Evolutionary conservation across 92 coral and sea anemone species (phyloP), one percentile per base, ranked within the genome.

Genomic region (Pocillopora grandis): DNA sequence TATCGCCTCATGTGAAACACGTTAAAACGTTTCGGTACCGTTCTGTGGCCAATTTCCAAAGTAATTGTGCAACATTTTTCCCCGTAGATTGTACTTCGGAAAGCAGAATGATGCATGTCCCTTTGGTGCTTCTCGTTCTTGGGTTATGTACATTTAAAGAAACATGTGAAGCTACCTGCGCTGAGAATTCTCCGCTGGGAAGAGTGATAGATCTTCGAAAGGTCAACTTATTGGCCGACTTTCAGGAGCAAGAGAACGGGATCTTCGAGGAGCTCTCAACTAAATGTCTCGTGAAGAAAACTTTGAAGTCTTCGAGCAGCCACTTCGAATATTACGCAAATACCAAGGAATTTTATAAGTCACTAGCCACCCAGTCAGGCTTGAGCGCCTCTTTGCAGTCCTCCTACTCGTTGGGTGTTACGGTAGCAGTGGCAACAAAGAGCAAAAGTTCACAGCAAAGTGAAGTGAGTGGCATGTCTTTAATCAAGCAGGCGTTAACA

Each of bases 351-450:
- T 74, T 87, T 52, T 80, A 66, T 48, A 36, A 75, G 16, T 73
- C 80, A n/a, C 21, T 87, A 13, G 79, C 84, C 21, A 58, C 86
- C 16, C 31, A 72, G 15, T 79, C 90, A 3, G 75, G 81, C 42
- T 15, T 87, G 31, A 59, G 56, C 33, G 36, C 75, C 36, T 21
- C 49, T 1, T 58, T 60, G 19, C 79, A 42, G 49, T 36, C 67
- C 16, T 13, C 10, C 0, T 87, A 79, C 52, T 27, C 90, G 23
- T 20, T 87, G 59, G 86, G 85, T 18, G 63, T 59, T 3, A 70
- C 90, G 0, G 7, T 87, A 1, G 59, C 64, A 20, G 71, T 58
- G 0, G 77, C 85, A 17, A 72, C 90, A 10, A 87, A 79, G 15
- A 11, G 16, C 17, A 69, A 79, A 1, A 75, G 86, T 10, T 65